Base-by-base conservation (phyloP, 2,113 vertebrate genomes). In the Tragelaphus buxtoni region DNA sequence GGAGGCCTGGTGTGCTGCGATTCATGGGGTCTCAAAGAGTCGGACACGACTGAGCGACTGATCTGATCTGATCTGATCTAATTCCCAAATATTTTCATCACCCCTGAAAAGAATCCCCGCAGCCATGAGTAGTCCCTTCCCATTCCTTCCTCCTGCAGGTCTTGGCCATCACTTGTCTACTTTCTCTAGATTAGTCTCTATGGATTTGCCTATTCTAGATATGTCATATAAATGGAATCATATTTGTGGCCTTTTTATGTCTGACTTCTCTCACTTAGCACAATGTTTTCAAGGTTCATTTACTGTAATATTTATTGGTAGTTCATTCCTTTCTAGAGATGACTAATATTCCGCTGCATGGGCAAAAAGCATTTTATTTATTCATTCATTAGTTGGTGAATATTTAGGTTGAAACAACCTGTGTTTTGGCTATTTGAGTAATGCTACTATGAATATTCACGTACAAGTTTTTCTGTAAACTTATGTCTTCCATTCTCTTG, bases 31-130 rank as follows among this genome's bases (percentile, higher is more conserved):
- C 42, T 42, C 42, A 42, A 42, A 42, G 42, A 42, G 42, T 42
- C 42, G 1, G 42, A 42, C 42, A 42, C 42, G 42, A 42, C 42
- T 42, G 42, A 42, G 42, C 1, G 5, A 42, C 42, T 42, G 42
- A 42, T 42, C 42, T 42, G 42, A 42, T 32, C n/a, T 76, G 42
- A 42, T 42, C 42, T 42, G 42, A 42, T 32, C n/a, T 76, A 92
- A 95, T 90, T 80, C 39, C 77, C 80, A 81, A 74, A 94, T 39
- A 30, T 94, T 90, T 96, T 83, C 61, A 77, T 74, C 79, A 17
- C 42, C 26, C 28, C 39, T 35, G 0, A 7, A 76, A 91, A 90
- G 55, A 92, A 94, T 51, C 81, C 28, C 32, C 2, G 47, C 24
- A 24, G 5, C 56, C 56, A 49, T 76, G 14, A 69, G 63, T 9